Evolutionary conservation across 2,888 invertebrate genomes (phyloP).

Genomic region (Sussaba pulchella): DNA sequence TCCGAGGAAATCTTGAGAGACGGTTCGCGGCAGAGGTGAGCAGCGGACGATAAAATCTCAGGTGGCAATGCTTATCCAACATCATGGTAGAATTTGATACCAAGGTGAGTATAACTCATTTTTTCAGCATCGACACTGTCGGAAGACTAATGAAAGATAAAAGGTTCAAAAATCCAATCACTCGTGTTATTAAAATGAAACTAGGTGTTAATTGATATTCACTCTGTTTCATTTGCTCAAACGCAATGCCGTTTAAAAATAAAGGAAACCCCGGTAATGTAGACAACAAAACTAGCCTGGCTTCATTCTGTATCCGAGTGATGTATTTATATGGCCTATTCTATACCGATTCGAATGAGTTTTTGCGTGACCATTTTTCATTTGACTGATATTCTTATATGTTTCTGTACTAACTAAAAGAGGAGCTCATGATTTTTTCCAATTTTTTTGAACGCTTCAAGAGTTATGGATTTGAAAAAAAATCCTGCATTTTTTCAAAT

Average conservation of each 20-base stretch:
- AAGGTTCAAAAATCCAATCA: neutral
- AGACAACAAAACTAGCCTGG: neutral
- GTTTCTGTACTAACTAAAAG: no score
- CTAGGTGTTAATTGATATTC: neutral
- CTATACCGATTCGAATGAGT: no score
- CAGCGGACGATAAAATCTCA: conserved; percentile 20
- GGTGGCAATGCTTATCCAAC: neutral
- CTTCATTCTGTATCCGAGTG: neutral
- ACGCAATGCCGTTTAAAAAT: neutral
- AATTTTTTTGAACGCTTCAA: no score
- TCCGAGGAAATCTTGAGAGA: neutral
- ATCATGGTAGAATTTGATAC: neutral
- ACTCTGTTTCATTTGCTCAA: neutral
- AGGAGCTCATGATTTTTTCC: no score
- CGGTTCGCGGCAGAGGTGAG: neutral
- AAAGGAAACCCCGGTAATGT: neutral
- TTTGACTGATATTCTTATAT: no score
- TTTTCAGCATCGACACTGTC: neutral
- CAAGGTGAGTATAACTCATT: neutral
- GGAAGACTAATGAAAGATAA: neutral
- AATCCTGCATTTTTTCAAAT: no score
- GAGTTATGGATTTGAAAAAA: no score
- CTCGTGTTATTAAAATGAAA: neutral
- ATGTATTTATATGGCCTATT: no score
- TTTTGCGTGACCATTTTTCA: no score